Base-by-base conservation (phyloP, 2,113 vertebrate genomes). In the Rhynchomys soricoides region DNA sequence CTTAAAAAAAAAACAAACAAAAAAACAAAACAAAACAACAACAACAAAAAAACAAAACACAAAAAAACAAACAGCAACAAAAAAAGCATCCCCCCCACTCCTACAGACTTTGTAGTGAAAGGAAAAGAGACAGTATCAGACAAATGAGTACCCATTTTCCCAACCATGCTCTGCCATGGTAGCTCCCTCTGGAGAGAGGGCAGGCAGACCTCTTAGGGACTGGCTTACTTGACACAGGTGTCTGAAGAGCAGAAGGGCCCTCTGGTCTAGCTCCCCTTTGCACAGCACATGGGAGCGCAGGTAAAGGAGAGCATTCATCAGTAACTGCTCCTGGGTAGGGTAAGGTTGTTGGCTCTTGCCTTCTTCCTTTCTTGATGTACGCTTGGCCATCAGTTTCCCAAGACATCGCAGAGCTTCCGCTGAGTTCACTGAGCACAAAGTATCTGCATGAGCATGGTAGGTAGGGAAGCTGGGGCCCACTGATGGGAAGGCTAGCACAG, bases 211-310 rank as follows among this genome's bases (percentile, higher is more conserved):
- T 45, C 52, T 15, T 1, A 70, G n/a, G 68, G 26, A 19, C 1
- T 7, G 77, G 22, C 83, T 96, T 97, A 99, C 99, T 99, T 99
- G 99, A 96, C 99, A 99, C 40, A 99, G 98, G n/a, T 99, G 99
- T 93, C 99, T 99, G 98, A 99, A 99, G 92, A 99, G 99, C 57
- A 98, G 98, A 95, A 98, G 95, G 29, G 99, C 97, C 85, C 98
- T 98, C 0, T 96, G 93, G 91, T 99, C 99, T 95, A 99, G 98
- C 93, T 99, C 99, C 83, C 99, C 99, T 8, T 97, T 98, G 74
- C 97, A 98, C 0, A 99, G 96, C 0, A 99, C 95, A 26, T 99
- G 99, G 87, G 99, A 99, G 26, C 96, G 99, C 91, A 99, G 97
- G 26, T 98, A 99, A 37, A 99, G 98, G 77, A 99, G 98, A 17